Evolutionary conservation across 1,140 invertebrate species (phyloP).

Genomic region (Drosophila kepulauana): DNA sequence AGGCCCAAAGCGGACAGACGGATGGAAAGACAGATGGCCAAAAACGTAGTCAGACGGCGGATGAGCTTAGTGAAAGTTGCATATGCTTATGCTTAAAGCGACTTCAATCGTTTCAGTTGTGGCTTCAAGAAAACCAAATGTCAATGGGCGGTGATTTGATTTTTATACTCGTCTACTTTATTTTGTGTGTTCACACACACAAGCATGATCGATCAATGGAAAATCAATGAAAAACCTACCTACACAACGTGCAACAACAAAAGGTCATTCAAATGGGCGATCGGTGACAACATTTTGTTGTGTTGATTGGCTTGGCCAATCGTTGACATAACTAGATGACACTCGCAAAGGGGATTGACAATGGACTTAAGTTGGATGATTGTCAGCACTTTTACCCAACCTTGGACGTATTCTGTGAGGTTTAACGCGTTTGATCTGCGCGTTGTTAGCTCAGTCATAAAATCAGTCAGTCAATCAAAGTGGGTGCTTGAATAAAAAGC

Average conservation of each 20-base stretch:
- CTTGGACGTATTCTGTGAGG: too few species aligned
- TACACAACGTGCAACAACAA: constrained; percentile 10
- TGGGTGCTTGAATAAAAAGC: too few species aligned
- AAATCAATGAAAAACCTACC: constrained; percentile 38
- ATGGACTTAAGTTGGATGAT: neutral
- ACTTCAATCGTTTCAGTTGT: constrained; percentile 1
- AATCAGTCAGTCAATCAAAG: too few species aligned
- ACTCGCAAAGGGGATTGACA: neutral
- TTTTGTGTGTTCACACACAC: too few species aligned
- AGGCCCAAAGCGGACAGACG: neutral
- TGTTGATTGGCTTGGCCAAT: neutral
- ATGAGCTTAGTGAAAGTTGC: constrained; percentile 11
- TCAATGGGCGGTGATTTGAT: constrained; percentile 2
- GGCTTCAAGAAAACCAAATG: constrained; percentile 4
- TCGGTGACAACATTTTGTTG: constrained; percentile 1
- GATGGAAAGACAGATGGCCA: too few species aligned
- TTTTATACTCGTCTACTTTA: neutral
- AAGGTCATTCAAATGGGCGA: constrained; percentile 16
- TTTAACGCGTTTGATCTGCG: too few species aligned
- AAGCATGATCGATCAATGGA: constrained; percentile 11
- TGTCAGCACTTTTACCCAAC: too few species aligned
- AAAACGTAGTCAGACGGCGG: too few species aligned
- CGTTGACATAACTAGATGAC: neutral
- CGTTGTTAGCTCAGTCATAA: neutral
- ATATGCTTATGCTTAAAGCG: constrained; percentile 16